phyloP scores from a whole-genome alignment of 2,888 invertebrate species.

The Lithophane socia region DNA sequence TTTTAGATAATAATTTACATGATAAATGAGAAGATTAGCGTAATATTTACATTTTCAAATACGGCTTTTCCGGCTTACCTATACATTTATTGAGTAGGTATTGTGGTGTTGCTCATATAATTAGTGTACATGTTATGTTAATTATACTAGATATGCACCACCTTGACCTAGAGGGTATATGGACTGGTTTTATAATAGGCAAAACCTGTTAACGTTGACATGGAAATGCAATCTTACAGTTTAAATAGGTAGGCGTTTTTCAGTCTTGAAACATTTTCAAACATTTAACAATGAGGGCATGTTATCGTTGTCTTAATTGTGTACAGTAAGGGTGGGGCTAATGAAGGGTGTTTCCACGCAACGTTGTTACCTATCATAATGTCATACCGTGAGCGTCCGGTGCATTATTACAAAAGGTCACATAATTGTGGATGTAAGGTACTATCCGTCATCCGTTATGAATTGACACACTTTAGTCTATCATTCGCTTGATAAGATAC shows the following conservation, averaged over 20 bases:
- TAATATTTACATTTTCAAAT: constrained; percentile 20
- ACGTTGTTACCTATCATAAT: background rate
- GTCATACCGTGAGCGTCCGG: background rate
- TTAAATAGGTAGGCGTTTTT: background rate
- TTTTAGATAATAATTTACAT: constrained; percentile 16
- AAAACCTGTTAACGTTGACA: background rate
- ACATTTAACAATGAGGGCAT: background rate
- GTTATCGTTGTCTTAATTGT: background rate
- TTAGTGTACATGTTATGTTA: background rate
- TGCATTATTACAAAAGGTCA: background rate
- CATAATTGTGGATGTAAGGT: background rate
- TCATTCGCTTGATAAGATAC: background rate
- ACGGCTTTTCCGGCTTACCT: background rate
- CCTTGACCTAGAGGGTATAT: constrained; percentile 23
- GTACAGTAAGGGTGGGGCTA: background rate
- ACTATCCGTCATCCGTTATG: background rate
- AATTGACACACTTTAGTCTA: background rate
- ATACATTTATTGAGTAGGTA: background rate
- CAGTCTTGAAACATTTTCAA: background rate
- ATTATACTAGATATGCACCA: background rate
- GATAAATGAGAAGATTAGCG: background rate
- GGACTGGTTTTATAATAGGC: background rate
- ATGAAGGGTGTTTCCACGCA: background rate
- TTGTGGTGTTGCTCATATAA: background rate
- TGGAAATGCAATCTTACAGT: background rate